These are phyloP conservation scores for Lacerta agilis DNA, from an alignment of 2,797 vertebrate species.

Conservation along the genomic window DNA sequence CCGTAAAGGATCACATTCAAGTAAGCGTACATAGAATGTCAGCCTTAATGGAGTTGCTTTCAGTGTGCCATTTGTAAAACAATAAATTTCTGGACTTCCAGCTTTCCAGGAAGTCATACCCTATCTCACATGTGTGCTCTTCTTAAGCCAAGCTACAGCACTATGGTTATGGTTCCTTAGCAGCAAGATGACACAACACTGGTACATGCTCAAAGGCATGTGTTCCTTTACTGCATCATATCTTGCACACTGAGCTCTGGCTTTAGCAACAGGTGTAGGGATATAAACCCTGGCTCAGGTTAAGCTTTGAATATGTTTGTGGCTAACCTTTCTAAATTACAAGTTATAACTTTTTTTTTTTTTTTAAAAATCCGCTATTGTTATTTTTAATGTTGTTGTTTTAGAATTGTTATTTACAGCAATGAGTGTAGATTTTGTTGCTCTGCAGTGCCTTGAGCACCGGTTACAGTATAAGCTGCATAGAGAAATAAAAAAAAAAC, in stretches of 20 bases:
- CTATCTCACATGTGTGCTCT: neutral
- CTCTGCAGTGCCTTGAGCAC: neutral
- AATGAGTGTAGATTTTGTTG: neutral
- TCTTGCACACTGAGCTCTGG: neutral
- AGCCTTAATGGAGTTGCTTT: neutral
- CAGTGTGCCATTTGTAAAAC: neutral
- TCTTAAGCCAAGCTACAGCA: neutral
- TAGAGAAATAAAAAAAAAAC: neutral
- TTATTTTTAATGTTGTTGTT: neutral
- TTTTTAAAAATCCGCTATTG: neutral
- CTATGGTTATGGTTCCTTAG: neutral
- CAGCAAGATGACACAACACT: neutral
- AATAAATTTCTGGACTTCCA: neutral
- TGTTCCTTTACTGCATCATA: neutral
- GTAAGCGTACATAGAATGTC: too few relatives aligned
- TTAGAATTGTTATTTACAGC: neutral
- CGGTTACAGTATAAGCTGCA: neutral
- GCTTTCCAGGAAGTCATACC: neutral
- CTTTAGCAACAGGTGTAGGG: neutral
- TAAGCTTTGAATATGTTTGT: neutral
- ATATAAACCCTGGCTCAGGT: neutral
- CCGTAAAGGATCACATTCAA: neutral
- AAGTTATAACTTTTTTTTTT: neutral
- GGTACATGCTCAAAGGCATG: neutral
- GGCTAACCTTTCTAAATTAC: neutral